Conservation (phyloP, 2,113 vertebrate genomes). For the Chelonoidis abingdonii region DNA sequence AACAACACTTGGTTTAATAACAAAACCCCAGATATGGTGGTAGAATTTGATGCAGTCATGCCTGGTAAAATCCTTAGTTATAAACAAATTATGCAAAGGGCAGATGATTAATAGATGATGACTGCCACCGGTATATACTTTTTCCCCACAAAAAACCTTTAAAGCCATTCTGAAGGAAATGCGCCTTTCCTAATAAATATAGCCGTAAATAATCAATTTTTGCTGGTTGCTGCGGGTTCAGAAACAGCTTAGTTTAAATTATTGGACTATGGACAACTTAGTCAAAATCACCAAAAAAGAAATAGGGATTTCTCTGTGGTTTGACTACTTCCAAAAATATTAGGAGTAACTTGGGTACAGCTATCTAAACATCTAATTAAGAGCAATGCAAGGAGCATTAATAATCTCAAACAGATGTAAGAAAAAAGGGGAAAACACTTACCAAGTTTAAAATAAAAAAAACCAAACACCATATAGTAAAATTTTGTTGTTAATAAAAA, state of each 20-base stretch:
- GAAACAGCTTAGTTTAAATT: neutral
- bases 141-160: neutral
- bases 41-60: neutral
- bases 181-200: neutral
- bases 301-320: neutral
- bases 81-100: neutral
- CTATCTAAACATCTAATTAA: neutral
- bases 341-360: neutral
- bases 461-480: no score
- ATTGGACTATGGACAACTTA: neutral
- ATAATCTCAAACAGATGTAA: neutral
- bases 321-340: neutral
- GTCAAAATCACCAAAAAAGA: neutral
- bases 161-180: neutral
- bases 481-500: no score
- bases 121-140: neutral
- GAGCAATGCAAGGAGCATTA: neutral
- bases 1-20: neutral
- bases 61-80: neutral
- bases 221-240: neutral
- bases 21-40: neutral
- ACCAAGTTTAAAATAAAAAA: neutral
- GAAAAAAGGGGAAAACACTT: neutral
- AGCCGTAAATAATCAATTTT: neutral
- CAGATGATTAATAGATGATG: neutral